Evolutionary conservation across 2,888 invertebrate genomes (phyloP), one percentile per base, ranked within the genome.

Genomic region (Parelbella ahira): DNA sequence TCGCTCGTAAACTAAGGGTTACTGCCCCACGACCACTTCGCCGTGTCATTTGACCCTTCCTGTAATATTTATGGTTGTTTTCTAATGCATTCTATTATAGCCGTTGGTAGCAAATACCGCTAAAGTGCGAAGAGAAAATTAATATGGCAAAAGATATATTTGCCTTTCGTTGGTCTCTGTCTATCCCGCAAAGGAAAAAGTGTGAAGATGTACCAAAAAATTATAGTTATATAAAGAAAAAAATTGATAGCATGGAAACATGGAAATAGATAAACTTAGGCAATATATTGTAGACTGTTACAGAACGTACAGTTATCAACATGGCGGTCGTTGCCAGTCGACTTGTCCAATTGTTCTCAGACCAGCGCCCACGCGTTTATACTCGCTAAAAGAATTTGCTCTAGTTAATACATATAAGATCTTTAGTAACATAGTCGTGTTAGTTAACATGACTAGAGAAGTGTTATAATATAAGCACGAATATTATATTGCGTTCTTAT

Each of bases 1-100:
- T 41, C 39, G 50, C 51, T 53, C 50, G 52, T 52, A 52, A 52
- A 53, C 44, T 41, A 28, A 39, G 48, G 54, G 53, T 51, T 53
- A 55, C 45, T 54, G 56, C 54, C 49, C 57, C 37, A 29, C 25
- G 49, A 51, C 53, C 49, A 48, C 48, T 44, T 44, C 39, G 47
- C 39, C 30, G 47, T 49, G 52, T 48, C 49, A 53, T 37, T 44
- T 37, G 37, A 45, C 47, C 44, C 24, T 39, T 20, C 20, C 32
- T 7, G 10, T 39, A 19, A 32, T 33, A 13, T 27, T 20, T 20
- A 41, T 33, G 25, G 13, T 25, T 32, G 20, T 32, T 32, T 39
- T 39, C 30, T 25, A n/a, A 32, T 39, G 8, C 23, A 12, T 25
- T 39, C 10, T 23, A 18, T 29, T 29, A n/a, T n/a, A n/a, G 13